Base-by-base conservation (phyloP, 2,888 invertebrate genomes). In the Acleris laterana region DNA sequence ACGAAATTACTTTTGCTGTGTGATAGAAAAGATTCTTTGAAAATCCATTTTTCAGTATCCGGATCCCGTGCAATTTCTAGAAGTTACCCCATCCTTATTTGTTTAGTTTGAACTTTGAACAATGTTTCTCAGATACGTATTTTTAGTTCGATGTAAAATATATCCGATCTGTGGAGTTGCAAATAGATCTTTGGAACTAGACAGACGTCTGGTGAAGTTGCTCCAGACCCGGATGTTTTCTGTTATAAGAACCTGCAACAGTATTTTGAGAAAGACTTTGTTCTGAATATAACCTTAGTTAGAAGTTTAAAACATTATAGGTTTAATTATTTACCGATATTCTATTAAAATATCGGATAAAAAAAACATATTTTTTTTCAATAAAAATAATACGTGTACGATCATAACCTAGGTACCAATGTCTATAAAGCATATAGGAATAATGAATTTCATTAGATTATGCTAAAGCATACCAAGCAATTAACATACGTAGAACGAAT, bases 181-280 rank as follows among this genome's bases (percentile, higher is more conserved):
- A 71, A 74, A 77, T 71, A 73, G 73, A 76, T 79, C 69, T 73
- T 69, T 69, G 70, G 71, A 73, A 75, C 75, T 74, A 71, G 69
- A 69, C 76, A 74, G 72, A 74, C 73, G 71, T 68, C 69, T 72
- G 72, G 68, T 60, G 68, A 79, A 79, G 75, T 81, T 82, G 70
- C 68, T 71, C 72, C 70, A 68, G 73, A 75, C 75, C 70, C 61
- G 60, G 69, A 76, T 73, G 72, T 70, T 68, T 74, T 73, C 72
- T 69, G 63, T 73, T 72, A 68, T 69, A 65, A 63, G 69, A 69
- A 68, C 59, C 52, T 51, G 42, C 53, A 58, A 53, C 44, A 58
- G 49, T 60, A 62, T 70, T 57, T 57, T 65, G 19, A 52, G 22
- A 50, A 11, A 13, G 22, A 50, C 22, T 16, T 3, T 50, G 50